These are phyloP conservation scores for Typhlichthys eigenmanni DNA, from an alignment of 2,797 vertebrate genomes.

Conservation along the genomic window DNA sequence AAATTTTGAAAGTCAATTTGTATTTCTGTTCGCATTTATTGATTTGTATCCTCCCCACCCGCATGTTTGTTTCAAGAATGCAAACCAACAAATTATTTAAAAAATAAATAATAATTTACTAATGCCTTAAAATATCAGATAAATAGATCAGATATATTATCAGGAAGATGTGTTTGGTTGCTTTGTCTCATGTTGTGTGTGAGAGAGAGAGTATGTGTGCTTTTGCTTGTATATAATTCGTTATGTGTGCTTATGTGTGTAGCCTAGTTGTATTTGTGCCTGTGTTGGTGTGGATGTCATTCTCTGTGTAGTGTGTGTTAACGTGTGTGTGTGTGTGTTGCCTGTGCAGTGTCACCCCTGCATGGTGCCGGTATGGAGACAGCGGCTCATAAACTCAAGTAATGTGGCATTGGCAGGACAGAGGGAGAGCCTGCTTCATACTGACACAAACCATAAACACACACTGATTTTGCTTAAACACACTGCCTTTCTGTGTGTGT, in stretches of 20 bases:
- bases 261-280: background rate
- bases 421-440: slow-evolving; percentile 43
- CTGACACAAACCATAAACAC: slow-evolving; percentile 69
- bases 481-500: slow-evolving; percentile 19
- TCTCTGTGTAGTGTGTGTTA: background rate
- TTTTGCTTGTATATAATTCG: background rate
- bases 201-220: background rate
- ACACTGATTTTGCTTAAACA: slow-evolving; percentile 61
- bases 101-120: background rate
- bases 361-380: slow-evolving; percentile 36
- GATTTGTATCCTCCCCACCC: background rate
- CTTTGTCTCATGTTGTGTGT: background rate
- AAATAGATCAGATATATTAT: no score
- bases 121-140: background rate
- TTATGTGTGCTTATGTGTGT: background rate
- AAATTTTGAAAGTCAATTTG: background rate
- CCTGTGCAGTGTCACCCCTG: slow-evolving; percentile 49
- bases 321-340: slow-evolving; percentile 6
- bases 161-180: background rate
- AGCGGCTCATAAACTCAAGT: slow-evolving; percentile 52
- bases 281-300: background rate
- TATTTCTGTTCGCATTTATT: background rate
- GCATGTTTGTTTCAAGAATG: background rate
- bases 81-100: background rate
- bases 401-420: slow-evolving; percentile 44